Base-by-base conservation (phyloP, 1,140 invertebrate genomes). In the Mamestra configurata region DNA sequence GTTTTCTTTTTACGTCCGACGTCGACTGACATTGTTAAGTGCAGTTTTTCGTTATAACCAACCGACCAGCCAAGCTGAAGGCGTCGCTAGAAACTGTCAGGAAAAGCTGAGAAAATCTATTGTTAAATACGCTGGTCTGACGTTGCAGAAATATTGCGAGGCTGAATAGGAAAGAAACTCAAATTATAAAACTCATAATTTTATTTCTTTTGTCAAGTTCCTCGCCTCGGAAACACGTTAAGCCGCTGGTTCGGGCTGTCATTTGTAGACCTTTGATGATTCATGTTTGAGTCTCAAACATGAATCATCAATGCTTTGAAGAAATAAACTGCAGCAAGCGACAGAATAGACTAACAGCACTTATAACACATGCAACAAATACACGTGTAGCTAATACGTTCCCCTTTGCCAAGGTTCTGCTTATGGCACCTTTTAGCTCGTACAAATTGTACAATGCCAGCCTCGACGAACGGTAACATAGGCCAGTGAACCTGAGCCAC, bases 351-450 rank as follows among this genome's bases (percentile, higher is more conserved):
- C 46, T 13, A 51, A 51, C 49, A 51, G 18, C 46, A 18, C n/a
- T 51, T 20, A 20, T 15, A 51, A 18, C 13, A 61, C 57, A 20
- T 6, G n/a, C 59, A 64, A 40, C 59, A 64, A 64, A 64, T 64
- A 64, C 31, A 35, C n/a, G n/a, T 40, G n/a, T 8, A 11, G 15
- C 55, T 57, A 37, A 64, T 64, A 64, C 59, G 35, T 64, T 40
- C 5, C 24, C 31, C 18, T 40, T 64, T 10, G 59, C 24, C 31
- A 20, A 46, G 35, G 59, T 31, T 20, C n/a, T 64, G 35, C 59
- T 64, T 64, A 31, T 64, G 35, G 31, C 35, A 64, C 35, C 59
- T 64, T 64, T 64, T 64, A 64, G 35, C n/a, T 35, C 31, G n/a
- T n/a, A 64, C 31, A 37, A 37, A 40, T 11, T 1, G 10, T 61